Evolutionary conservation across 64 coral and sea anemone genomes (phyloP).

Genomic region (Montipora cactus): DNA sequence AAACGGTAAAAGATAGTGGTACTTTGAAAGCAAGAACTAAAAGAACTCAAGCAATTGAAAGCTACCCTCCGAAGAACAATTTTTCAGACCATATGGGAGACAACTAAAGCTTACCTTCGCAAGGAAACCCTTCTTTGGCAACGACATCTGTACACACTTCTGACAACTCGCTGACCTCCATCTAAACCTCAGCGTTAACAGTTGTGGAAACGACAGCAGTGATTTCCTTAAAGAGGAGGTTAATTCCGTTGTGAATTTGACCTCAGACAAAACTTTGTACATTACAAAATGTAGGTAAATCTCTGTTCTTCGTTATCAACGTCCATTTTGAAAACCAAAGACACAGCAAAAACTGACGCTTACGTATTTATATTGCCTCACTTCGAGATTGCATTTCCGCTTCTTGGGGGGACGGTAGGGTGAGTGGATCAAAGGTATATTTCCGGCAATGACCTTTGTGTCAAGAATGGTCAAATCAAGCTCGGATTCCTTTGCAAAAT

Average conservation of each 20-base stretch:
- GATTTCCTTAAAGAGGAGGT: slow-evolving; percentile 12
- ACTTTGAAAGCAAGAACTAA: background rate
- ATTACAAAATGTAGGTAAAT: slow-evolving; percentile 5
- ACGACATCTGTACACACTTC: background rate
- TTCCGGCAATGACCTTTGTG: background rate
- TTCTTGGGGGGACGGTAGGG: slow-evolving; percentile 32
- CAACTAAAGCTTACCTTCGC: background rate
- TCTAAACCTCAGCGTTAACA: slow-evolving; percentile 27
- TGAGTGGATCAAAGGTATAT: background rate
- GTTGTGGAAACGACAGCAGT: background rate
- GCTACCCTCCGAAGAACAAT: background rate
- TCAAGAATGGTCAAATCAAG: too few species aligned
- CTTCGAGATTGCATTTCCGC: slow-evolving; percentile 44
- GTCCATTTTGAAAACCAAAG: slow-evolving; percentile 59
- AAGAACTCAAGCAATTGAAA: background rate
- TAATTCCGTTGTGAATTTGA: slow-evolving; percentile 30
- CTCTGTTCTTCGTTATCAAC: slow-evolving; percentile 3
- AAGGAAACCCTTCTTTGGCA: slow-evolving; percentile 11
- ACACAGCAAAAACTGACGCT: background rate
- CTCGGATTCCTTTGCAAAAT: too few species aligned
- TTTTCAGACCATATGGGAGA: background rate
- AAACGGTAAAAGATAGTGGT: background rate
- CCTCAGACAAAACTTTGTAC: background rate
- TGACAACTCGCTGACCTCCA: slow-evolving; percentile 49
- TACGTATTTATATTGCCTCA: slow-evolving; percentile 46